Conservation (phyloP, 92 coral and sea anemone genomes). For the Pocillopora meandrina region DNA sequence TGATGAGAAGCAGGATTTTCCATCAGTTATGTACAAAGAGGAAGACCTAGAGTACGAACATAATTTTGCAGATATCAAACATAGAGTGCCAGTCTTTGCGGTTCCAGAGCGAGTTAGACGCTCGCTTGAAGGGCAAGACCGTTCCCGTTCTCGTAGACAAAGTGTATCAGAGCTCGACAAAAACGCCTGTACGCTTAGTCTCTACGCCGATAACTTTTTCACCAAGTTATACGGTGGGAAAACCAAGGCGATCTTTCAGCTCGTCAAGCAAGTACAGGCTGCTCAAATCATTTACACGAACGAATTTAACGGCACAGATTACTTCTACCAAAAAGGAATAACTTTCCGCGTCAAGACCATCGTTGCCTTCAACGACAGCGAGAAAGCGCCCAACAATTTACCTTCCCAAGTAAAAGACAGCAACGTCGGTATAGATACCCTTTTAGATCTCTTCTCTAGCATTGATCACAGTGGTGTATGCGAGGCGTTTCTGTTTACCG, state of each 20-base stretch:
- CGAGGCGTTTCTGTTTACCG: constrained; percentile 92
- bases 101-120: constrained; percentile 53
- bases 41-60: constrained; percentile 77
- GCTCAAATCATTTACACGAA: constrained; percentile 69
- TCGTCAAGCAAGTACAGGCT: constrained; percentile 84
- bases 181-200: constrained; percentile 75
- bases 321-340: constrained; percentile 70
- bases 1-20: constrained; percentile 70
- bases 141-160: constrained; percentile 59
- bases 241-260: constrained; percentile 77
- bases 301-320: constrained; percentile 68
- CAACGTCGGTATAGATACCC: constrained; percentile 88
- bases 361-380: constrained; percentile 60
- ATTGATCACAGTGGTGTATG: constrained; percentile 74
- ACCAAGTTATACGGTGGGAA: constrained; percentile 72
- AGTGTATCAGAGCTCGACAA: constrained; percentile 37
- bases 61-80: constrained; percentile 51
- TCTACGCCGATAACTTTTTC: constrained; percentile 84
- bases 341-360: constrained; percentile 81
- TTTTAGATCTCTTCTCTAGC: constrained; percentile 73
- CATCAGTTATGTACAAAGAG: constrained; percentile 89
- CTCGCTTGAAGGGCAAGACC: neutral
- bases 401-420: constrained; percentile 61
- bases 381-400: constrained; percentile 25
- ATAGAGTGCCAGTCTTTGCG: constrained; percentile 39